Percentiles rank a stretch among this genome's conserved stretches.
Evolutionary conservation across 2,113 vertebrate species (phyloP).

Genomic region (Apteryx mantelli): DNA sequence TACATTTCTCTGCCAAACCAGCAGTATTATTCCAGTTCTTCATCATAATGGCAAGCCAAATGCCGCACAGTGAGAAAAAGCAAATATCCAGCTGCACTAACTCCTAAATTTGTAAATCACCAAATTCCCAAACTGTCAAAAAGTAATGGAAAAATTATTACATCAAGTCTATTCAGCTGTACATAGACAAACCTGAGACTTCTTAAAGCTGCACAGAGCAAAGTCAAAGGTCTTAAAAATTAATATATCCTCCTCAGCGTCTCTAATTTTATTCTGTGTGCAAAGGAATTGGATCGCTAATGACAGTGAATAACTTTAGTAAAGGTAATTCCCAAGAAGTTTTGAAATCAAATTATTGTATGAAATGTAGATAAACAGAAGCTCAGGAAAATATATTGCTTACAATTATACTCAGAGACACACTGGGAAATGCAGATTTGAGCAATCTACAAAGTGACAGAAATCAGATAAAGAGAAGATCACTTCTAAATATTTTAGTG

Average conservation of each 20-base stretch:
- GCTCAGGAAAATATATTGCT: neutral
- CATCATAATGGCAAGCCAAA: fast-evolving
- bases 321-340: neutral
- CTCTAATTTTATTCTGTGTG: neutral
- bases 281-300: neutral
- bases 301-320: neutral
- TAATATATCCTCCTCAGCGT: neutral
- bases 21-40: neutral
- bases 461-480: neutral
- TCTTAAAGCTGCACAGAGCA: fast-evolving
- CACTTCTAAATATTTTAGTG: neutral
- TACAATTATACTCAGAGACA: neutral
- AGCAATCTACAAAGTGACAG: neutral
- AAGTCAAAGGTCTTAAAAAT: neutral
- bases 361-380: neutral
- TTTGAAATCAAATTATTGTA: neutral
- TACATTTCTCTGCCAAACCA: neutral
- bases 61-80: neutral
- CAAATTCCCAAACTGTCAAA: fast-evolving
- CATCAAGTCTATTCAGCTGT: fast-evolving
- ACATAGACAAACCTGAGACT: neutral
- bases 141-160: fast-evolving
- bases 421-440: neutral
- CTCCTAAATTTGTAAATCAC: fast-evolving
- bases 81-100: fast-evolving